Percentiles rank a stretch among this genome's conserved stretches.
Conservation (phyloP, 1,140 invertebrate genomes). For the Megathymus violae region DNA sequence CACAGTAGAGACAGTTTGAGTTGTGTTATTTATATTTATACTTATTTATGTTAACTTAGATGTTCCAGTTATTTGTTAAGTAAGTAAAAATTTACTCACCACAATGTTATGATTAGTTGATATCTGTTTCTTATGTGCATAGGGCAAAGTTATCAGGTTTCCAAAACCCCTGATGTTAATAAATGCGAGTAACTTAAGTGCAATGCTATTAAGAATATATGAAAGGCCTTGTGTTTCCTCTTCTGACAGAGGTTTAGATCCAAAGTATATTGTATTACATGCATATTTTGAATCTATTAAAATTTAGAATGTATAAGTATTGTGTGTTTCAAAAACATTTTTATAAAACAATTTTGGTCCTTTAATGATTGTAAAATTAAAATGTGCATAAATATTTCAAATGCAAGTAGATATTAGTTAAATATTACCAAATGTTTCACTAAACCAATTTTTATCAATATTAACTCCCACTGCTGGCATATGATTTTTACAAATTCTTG, state of each 20-base stretch:
- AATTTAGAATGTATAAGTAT: too few species aligned
- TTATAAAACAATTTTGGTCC: too few species aligned
- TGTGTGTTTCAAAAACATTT: too few species aligned
- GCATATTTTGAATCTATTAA: slow-evolving; percentile 36
- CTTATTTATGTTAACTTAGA: not conserved
- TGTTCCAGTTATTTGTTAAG: not conserved
- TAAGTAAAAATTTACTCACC: slow-evolving; percentile 44
- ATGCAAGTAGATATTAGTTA: too few species aligned
- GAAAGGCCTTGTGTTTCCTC: slow-evolving; percentile 61
- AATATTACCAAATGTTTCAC: slow-evolving; percentile 29
- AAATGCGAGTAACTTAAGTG: slow-evolving; percentile 58
- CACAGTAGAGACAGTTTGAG: not conserved
- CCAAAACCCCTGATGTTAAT: slow-evolving; percentile 65
- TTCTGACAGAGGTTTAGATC: slow-evolving; percentile 58
- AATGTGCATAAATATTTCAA: too few species aligned
- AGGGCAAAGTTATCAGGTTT: slow-evolving; percentile 61
- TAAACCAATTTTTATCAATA: slow-evolving; percentile 69
- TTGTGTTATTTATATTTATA: not conserved
- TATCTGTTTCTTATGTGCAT: slow-evolving; percentile 40
- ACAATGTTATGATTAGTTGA: slow-evolving; percentile 59
- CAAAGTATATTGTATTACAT: slow-evolving; percentile 59
- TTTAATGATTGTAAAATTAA: too few species aligned
- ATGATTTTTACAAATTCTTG: slow-evolving; percentile 44
- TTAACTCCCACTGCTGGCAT: slow-evolving; percentile 56
- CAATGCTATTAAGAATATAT: slow-evolving; percentile 53